Evolutionary conservation across 2,797 vertebrate species (phyloP).

Genomic region (Apodemus agrarius): DNA sequence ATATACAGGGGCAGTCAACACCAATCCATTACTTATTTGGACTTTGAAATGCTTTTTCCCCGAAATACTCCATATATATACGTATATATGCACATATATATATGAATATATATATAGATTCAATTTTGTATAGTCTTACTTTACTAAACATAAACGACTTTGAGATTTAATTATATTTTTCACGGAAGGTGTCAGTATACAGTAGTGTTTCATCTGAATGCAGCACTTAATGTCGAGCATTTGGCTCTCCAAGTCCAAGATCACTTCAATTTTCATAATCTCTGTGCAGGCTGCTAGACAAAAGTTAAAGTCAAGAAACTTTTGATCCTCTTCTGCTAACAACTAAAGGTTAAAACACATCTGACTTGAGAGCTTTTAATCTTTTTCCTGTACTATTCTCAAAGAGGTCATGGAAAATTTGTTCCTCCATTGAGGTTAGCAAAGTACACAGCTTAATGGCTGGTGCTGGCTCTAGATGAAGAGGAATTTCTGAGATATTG

Average conservation of each 20-base stretch:
- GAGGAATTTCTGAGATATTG: neutral
- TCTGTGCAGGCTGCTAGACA: neutral
- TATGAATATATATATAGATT: neutral
- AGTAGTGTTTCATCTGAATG: neutral
- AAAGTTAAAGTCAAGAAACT: neutral
- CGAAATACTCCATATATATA: neutral
- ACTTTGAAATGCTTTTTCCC: neutral
- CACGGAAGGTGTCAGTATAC: neutral
- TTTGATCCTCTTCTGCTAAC: neutral
- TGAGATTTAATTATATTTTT: neutral
- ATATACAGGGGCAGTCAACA: neutral
- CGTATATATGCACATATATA: too few relatives aligned
- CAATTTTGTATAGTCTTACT: neutral
- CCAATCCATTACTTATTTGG: neutral
- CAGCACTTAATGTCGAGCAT: neutral
- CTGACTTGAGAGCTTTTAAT: neutral
- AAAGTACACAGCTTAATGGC: neutral
- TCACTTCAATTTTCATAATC: neutral
- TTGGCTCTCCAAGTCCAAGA: neutral
- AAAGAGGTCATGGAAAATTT: neutral
- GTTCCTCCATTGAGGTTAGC: neutral
- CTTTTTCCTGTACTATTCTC: neutral
- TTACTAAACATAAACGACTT: neutral
- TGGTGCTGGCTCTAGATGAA: neutral
- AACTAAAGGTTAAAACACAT: neutral